These are phyloP conservation scores for Leptinotarsa undecemlineata DNA, from an alignment of 1,140 invertebrate genomes.

Conservation along the genomic window DNA sequence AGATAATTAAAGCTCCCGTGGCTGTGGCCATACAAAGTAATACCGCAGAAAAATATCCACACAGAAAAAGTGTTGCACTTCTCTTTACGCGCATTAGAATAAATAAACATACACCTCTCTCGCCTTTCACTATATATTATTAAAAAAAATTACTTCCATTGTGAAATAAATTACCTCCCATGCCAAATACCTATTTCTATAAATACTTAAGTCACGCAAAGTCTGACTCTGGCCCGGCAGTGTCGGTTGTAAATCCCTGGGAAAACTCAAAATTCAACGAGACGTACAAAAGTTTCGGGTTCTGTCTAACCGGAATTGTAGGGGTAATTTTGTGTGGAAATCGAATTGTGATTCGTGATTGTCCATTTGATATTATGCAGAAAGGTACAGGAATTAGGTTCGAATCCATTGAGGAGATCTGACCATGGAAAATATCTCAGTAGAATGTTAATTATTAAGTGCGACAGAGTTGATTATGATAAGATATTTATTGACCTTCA, in stretches of 20 bases:
- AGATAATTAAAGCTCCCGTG: neutral
- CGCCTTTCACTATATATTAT: neutral
- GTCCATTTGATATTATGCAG: neutral
- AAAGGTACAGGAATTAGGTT: neutral
- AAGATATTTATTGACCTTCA: too few species aligned
- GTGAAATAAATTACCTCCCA: slow-evolving; percentile 1
- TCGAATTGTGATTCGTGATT: neutral
- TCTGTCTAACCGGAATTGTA: neutral
- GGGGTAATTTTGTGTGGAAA: neutral
- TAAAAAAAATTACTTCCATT: slow-evolving; percentile 6
- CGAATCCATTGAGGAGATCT: neutral
- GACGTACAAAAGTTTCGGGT: neutral
- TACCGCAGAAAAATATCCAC: neutral
- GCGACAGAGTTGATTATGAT: too few species aligned
- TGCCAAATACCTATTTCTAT: neutral
- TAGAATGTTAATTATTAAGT: neutral
- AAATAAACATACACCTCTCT: neutral
- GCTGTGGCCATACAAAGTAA: neutral
- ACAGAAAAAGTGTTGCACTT: neutral
- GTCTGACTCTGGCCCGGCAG: neutral
- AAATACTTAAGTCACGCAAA: neutral
- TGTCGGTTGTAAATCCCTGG: neutral
- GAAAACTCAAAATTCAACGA: neutral
- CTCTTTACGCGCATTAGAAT: slow-evolving; percentile 2
- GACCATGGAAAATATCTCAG: neutral